Evolutionary conservation across 1,140 invertebrate species (phyloP), one percentile per base, ranked within the genome.

Genomic region (Drosophila miranda): DNA sequence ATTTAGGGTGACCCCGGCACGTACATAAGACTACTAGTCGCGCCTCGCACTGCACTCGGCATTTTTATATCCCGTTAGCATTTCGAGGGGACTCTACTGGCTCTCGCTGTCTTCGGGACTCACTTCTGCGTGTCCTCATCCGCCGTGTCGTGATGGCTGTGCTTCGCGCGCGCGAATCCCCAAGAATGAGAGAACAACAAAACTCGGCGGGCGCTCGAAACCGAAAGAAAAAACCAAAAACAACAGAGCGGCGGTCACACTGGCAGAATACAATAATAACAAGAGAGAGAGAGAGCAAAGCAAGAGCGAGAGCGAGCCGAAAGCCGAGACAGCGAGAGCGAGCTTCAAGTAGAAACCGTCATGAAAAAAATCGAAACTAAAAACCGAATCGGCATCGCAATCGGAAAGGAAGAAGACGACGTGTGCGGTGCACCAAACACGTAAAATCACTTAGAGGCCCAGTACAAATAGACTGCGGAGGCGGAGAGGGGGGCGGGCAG

Each of bases 1-100:
- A 87, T 89, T 89, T 84, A 90, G 83, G 79, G 81, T 81, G 82
- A 70, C 76, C 84, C 89, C 89, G 89, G 89, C 84, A 89, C 81
- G 89, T 90, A 90, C 84, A 81, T 90, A 88, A 90, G 77, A 90
- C 89, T 90, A 89, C 89, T 90, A 89, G 76, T 89, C 78, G 81
- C 82, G 75, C 86, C 68, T 74, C 70, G 74, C 87, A 86, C 71
- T 81, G 81, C 73, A 90, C 89, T 90, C 89, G 82, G 89, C 83
- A 90, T 87, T 90, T 89, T 84, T 89, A 90, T 89, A 90, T 90
- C 84, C 89, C 84, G 62, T 68, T 78, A 79, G 78, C 69, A 71
- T 71, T 69, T 82, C 69, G 61, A 57, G 54, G 49, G 44, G 16
- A 16, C 50, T 50, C 48, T 28, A 30, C 48, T 67, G 60, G 78